Base-by-base conservation (phyloP, 2,888 invertebrate species). In the Amphimallon solstitiale region DNA sequence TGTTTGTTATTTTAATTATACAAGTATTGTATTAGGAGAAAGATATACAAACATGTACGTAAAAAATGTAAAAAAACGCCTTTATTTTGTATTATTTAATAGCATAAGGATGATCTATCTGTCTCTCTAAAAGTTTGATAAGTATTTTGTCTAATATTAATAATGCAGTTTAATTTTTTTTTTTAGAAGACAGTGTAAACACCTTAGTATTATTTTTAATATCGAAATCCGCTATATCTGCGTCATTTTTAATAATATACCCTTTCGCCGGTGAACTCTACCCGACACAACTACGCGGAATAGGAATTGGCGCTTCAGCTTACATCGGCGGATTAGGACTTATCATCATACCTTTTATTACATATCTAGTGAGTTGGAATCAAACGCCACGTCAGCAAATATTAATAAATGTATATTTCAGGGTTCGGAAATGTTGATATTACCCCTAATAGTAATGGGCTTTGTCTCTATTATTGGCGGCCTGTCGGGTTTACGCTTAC, bases 211-310 rank as follows among this genome's bases (percentile, higher is more conserved):
- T 94, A 14, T 95, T 92, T 80, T 83, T 94, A 38, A 85, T 94
- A 75, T 92, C 95, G 10, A 96, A 96, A 83, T 93, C 93, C 71
- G 89, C 94, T 71, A 92, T 95, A 78, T 95, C 95, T 1, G 94
- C 94, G 4, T 94, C 95, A 4, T 96, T 95, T 83, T 85, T 95
- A 64, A 94, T 95, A 69, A 94, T 96, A 75, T 96, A 95, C 81
- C 95, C 95, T 0, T 95, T 95, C 81, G 95, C 95, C 72, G 94
- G 94, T 7, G 96, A 96, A 83, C 81, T 96, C 17, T 95, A 95
- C 82, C 96, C 96, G 1, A 96, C 95, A 1, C 93, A 93, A 80
- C 86, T 95, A 48, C 86, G 96, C 74, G 95, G 95, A 1, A 86
- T 95, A 63, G 96, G 95, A 12, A 95, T 96, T 73, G 95, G 95